phyloP scores from a whole-genome alignment of 2,888 invertebrate genomes.

The Morpho deidamia region DNA sequence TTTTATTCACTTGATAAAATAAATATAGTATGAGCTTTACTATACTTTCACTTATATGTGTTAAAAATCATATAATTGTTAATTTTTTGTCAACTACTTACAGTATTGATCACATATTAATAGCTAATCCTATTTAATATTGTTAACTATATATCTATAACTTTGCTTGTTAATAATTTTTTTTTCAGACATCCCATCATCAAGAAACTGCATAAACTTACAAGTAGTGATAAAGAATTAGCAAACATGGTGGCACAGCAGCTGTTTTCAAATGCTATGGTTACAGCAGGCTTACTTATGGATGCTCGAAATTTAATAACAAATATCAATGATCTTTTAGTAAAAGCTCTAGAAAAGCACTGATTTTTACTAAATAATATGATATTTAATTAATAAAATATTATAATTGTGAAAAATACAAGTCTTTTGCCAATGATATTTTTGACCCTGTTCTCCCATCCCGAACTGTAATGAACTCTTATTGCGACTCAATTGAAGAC shows the following conservation, averaged over 20 bases:
- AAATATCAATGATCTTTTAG: slow-evolving; percentile 91
- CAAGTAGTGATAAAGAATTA: slow-evolving; percentile 85
- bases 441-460: too few species aligned
- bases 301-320: slow-evolving; percentile 92
- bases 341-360: slow-evolving; percentile 88
- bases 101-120: too few species aligned
- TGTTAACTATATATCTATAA: not conserved
- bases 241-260: slow-evolving; percentile 92
- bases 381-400: slow-evolving; percentile 7
- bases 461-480: too few species aligned
- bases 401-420: slow-evolving; percentile 6
- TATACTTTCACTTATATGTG: too few species aligned
- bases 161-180: slow-evolving; percentile 5
- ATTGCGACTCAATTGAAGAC: too few species aligned
- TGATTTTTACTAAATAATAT: slow-evolving; percentile 7
- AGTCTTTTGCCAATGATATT: too few species aligned
- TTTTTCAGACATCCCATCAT: slow-evolving; percentile 89
- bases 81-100: too few species aligned
- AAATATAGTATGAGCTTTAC: too few species aligned
- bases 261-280: slow-evolving; percentile 96
- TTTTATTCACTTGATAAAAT: not conserved
- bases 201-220: slow-evolving; percentile 89
- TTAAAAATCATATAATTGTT: too few species aligned
- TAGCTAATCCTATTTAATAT: not conserved
- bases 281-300: slow-evolving; percentile 94